Percentiles rank a stretch among this genome's conserved stretches.
Conservation (phyloP, 1,140 invertebrate species). For the Theocolax elegans region DNA sequence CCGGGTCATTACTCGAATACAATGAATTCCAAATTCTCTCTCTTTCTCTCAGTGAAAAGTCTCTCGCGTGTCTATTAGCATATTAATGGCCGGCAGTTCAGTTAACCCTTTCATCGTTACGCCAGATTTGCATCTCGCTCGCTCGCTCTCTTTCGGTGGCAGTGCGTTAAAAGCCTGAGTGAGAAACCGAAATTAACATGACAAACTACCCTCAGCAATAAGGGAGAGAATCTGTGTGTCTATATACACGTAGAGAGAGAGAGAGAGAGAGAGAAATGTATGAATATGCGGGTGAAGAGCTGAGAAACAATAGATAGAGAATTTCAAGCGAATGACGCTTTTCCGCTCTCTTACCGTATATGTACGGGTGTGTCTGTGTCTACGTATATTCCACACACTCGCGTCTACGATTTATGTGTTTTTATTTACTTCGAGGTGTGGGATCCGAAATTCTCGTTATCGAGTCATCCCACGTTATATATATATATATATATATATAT, state of each 20-base stretch:
- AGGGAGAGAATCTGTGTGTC: slow-evolving; percentile 65
- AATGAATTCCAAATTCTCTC: slow-evolving; percentile 52
- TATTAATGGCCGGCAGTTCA: slow-evolving; percentile 68
- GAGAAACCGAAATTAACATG: slow-evolving; percentile 65
- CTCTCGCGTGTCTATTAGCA: slow-evolving; percentile 68
- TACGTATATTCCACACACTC: background rate
- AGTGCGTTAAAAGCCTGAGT: slow-evolving; percentile 66
- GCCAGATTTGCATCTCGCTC: slow-evolving; percentile 63
- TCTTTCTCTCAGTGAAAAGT: slow-evolving; percentile 53
- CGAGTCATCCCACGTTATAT: slow-evolving; percentile 28
- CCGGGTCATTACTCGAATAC: slow-evolving; percentile 66
- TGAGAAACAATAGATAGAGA: slow-evolving; percentile 64
- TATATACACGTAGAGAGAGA: slow-evolving; percentile 28
- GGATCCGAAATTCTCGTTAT: slow-evolving; percentile 17
- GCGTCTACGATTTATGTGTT: slow-evolving; percentile 26
- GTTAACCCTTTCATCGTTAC: slow-evolving; percentile 68
- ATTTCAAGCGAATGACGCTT: slow-evolving; percentile 7
- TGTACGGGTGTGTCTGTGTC: no score
- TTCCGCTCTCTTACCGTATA: slow-evolving; percentile 39
- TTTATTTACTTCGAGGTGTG: slow-evolving; percentile 31
- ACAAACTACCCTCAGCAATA: slow-evolving; percentile 69
- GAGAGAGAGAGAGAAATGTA: slow-evolving; percentile 60
- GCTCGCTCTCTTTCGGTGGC: slow-evolving; percentile 50
- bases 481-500: no score
- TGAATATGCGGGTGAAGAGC: slow-evolving; percentile 63